Evolutionary conservation across 2,888 invertebrate genomes (phyloP).

Genomic region (Alitta virens): DNA sequence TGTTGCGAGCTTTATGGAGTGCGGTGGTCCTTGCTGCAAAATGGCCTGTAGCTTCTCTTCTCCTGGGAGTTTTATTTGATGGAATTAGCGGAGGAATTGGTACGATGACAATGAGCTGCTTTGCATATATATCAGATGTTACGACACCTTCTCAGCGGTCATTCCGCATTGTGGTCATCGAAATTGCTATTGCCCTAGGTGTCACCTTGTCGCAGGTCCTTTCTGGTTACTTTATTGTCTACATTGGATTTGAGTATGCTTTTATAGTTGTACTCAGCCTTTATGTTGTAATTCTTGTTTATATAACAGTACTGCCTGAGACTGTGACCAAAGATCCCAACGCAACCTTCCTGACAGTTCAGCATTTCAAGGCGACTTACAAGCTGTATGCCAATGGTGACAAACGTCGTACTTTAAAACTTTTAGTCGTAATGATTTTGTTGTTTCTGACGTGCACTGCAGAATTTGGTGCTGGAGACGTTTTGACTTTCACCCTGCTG

Average conservation of each 20-base stretch:
- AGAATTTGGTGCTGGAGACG: background rate
- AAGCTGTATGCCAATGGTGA: background rate
- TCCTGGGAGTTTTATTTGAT: background rate
- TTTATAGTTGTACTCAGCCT: background rate
- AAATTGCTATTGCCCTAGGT: background rate
- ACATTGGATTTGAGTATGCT: background rate
- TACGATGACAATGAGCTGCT: background rate
- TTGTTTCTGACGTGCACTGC: background rate
- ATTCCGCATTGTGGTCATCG: background rate
- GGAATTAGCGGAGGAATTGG: background rate
- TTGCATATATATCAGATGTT: background rate
- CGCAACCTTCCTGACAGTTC: background rate
- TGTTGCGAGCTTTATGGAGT: background rate
- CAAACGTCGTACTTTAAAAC: background rate
- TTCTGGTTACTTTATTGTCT: background rate
- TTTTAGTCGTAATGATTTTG: background rate
- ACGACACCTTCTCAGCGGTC: background rate
- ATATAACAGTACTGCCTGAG: background rate
- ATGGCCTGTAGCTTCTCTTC: background rate
- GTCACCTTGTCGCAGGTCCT: background rate
- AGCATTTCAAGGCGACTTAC: background rate
- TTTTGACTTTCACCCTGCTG: background rate
- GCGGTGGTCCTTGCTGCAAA: background rate
- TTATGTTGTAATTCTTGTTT: background rate
- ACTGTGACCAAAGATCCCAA: background rate